Base-by-base conservation (phyloP, 2,888 invertebrate species). In the Diploptera punctata region DNA sequence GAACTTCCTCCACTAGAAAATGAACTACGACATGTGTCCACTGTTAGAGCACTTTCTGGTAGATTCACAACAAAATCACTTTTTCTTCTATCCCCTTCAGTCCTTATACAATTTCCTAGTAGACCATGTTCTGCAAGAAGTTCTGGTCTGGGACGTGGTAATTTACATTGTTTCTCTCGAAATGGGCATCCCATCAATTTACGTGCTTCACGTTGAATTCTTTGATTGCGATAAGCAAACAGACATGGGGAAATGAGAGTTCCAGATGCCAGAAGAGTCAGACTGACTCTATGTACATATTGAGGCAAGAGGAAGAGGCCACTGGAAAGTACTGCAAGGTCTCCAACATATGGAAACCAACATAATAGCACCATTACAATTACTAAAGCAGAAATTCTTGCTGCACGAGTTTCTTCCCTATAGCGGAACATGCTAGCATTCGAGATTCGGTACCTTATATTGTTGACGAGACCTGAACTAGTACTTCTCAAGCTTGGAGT, bases 381-480 rank as follows among this genome's bases (percentile, higher is more conserved):
- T 75, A 93, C 93, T 75, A 93, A 82, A 62, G 91, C 90, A 79
- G 94, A 94, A 68, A 96, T 94, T 76, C 94, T 90, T 9, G 95
- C 96, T 1, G 96, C 94, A 76, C 95, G 88, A 77, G 94, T 93
- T 84, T 96, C 96, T 81, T 96, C 96, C 69, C 94, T 87, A 81
- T 95, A 94, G 79, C 91, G 88, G 83, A 94, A 94, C 75, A 93
- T 86, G 60, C 93, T 93, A 33, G 93, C 93, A 80, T 94, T 94
- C 7, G 94, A 93, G 75, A 95, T 91, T 68, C 93, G 88, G 81
- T 93, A 91, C 72, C 92, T 88, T 76, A 94, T 84, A 68, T 91
- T 91, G 74, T 90, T 91, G n/a, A 78, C 77, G 79, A 94, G 92
- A 80, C 90, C 19, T 1, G 13, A 16, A 88, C 9, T 57, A 10